These are phyloP conservation scores for Diogma glabrata DNA, from an alignment of 2,888 invertebrate genomes.

Conservation along the genomic window DNA sequence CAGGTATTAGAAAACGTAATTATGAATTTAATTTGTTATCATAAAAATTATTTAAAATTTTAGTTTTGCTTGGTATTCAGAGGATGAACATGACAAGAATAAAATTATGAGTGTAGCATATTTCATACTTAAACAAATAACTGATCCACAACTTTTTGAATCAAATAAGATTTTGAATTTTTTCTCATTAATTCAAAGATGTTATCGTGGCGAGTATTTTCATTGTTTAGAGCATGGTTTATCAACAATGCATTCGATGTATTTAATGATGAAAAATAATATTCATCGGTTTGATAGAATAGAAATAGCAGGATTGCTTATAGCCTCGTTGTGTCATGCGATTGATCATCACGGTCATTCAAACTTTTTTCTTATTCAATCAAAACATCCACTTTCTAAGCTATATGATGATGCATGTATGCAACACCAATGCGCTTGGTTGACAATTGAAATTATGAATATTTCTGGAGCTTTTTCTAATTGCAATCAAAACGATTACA, in stretches of 20 bases:
- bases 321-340: neutral
- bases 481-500: too few relatives aligned
- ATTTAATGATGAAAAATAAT: slow-evolving; percentile 34
- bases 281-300: neutral
- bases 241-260: slow-evolving; percentile 49
- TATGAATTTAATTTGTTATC: too few relatives aligned
- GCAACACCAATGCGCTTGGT: neutral
- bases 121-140: neutral
- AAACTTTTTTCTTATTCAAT: neutral
- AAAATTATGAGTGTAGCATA: neutral
- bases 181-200: slow-evolving; percentile 17
- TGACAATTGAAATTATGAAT: neutral
- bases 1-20: neutral
- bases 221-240: slow-evolving; percentile 54
- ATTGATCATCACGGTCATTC: slow-evolving; percentile 3
- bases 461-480: too few relatives aligned
- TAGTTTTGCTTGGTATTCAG: too few relatives aligned
- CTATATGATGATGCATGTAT: neutral
- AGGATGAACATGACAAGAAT: too few relatives aligned
- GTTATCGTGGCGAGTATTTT: slow-evolving; percentile 45
- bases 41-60: too few relatives aligned
- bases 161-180: neutral
- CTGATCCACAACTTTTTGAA: neutral
- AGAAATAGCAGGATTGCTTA: neutral
- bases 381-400: slow-evolving; percentile 2